These are phyloP conservation scores for Tringa solitaria DNA, from an alignment of 2,113 vertebrate genomes.

Conservation along the genomic window DNA sequence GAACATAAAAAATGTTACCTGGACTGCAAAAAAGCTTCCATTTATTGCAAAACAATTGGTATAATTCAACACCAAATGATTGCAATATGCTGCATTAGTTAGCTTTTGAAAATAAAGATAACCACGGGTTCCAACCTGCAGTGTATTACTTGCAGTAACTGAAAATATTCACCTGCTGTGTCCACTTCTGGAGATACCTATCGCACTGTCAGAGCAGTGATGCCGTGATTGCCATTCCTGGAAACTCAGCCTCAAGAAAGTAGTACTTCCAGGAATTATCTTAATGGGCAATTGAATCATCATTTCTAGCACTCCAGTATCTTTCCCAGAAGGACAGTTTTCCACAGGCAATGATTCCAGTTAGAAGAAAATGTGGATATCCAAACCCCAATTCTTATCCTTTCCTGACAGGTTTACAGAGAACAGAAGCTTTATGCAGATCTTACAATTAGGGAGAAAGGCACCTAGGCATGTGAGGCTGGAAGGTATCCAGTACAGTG, in stretches of 20 bases:
- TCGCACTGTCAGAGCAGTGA: conserved; percentile 2
- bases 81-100: conserved; percentile 45
- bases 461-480: neutral
- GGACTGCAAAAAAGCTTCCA: conserved; percentile 52
- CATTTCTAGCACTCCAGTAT: conserved; percentile 65
- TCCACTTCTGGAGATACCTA: conserved; percentile 34
- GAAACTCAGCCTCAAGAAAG: conserved; percentile 53
- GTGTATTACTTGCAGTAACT: neutral
- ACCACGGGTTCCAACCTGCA: neutral
- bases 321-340: conserved; percentile 66
- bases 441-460: conserved; percentile 38
- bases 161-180: conserved; percentile 41
- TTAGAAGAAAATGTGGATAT: conserved; percentile 48
- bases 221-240: conserved; percentile 38
- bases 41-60: conserved; percentile 62
- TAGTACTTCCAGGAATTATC: conserved; percentile 69
- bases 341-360: conserved; percentile 56
- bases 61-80: conserved; percentile 43
- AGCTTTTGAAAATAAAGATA: conserved; percentile 63
- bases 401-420: neutral
- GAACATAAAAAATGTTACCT: conserved; percentile 68
- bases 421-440: conserved; percentile 8
- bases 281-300: conserved; percentile 74
- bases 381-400: neutral
- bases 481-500: neutral